These are phyloP conservation scores for human DNA, from an alignment of 2,113 vertebrate species.

Conservation along the genomic window DNA sequence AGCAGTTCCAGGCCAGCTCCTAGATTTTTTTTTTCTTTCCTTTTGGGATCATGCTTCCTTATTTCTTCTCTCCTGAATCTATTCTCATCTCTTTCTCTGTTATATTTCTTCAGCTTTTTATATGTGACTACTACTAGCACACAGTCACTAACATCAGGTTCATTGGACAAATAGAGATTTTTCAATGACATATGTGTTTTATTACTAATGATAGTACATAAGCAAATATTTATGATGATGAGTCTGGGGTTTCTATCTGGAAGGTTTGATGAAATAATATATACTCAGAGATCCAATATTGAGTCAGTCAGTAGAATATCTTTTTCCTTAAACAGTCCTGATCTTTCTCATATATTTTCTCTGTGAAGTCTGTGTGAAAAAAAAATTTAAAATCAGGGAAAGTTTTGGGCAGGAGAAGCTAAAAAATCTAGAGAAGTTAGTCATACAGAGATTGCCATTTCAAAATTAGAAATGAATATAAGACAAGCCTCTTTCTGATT, in stretches of 20 bases:
- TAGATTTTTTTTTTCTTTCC: not conserved
- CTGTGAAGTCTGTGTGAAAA: not conserved
- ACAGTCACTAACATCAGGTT: not conserved
- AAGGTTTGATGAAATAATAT: not conserved
- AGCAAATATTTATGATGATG: not conserved
- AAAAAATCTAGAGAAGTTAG: not conserved
- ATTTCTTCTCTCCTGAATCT: not conserved
- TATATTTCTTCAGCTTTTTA: not conserved
- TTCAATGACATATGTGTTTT: not conserved
- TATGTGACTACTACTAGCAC: not conserved
- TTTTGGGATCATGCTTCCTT: not conserved
- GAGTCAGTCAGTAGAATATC: not conserved
- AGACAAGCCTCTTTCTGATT: not conserved
- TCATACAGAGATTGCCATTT: not conserved
- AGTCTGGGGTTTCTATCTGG: not conserved
- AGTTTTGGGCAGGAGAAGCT: not conserved
- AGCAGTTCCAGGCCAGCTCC: not conserved
- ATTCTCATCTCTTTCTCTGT: not conserved
- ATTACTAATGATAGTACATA: not conserved
- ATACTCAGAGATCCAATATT: not conserved
- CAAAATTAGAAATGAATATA: slow-evolving; percentile 7
- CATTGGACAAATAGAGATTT: not conserved
- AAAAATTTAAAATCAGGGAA: not conserved
- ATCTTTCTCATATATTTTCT: not conserved
- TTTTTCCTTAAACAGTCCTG: not conserved